Evolutionary conservation across 2,888 invertebrate species (phyloP), one percentile per base, ranked within the genome.

Genomic region (Tyria jacobaeae): DNA sequence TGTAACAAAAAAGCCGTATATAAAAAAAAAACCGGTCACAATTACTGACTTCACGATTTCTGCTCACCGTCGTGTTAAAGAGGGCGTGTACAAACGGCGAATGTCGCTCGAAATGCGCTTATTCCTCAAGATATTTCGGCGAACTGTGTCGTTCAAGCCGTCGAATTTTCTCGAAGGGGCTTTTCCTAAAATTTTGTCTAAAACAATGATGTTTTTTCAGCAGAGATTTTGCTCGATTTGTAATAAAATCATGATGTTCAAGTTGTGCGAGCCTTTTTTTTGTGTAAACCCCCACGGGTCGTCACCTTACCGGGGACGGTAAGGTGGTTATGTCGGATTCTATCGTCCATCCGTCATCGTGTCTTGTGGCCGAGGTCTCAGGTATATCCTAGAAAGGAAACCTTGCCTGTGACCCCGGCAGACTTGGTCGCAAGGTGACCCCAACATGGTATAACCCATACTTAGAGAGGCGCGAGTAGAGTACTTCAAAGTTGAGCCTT

Each of bases 71-170:
- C 35, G 39, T 15, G 58, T 59, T 56, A 35, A 59, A 59, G 53
- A 47, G 47, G 53, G 47, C 59, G 48, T 59, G 59, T 53, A 58
- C 44, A 25, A 34, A 58, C 51, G 35, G 31, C 50, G 44, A 56
- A 56, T 56, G 56, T 56, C 51, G 41, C 55, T 51, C 41, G 51
- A 61, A 56, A 60, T 50, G 31, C 56, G 56, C 35, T 56, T 56
- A 51, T 56, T 55, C 31, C 54, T 54, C 37, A 31, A 48, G 49
- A 60, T 41, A 55, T 50, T 60, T 60, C 35, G 39, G 24, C 12
- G 21, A 35, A 39, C 50, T 14, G 34, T 55, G 49, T 55, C 34
- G 49, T 57, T 37, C 15, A 52, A 51, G 35, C 25, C 31, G 52
- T 41, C 34, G 50, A 41, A 60, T 55, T 55, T 55, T 49, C 44